Evolutionary conservation across 2,888 invertebrate genomes (phyloP).

Genomic region (Merodon equestris): DNA sequence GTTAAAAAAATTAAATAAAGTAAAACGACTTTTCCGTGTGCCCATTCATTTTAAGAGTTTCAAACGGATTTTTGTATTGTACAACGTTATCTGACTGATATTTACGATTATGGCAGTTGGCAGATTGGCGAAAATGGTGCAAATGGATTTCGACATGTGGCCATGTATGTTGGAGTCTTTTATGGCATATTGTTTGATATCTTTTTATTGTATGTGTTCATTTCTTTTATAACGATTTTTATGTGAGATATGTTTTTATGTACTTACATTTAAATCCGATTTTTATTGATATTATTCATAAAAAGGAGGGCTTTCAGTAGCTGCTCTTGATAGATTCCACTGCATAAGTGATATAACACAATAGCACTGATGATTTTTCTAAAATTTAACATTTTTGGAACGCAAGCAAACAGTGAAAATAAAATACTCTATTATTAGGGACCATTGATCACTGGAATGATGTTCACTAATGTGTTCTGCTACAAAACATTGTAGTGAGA

Average conservation of each 20-base stretch:
- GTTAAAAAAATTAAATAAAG: too few species aligned
- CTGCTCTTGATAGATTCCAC: neutral
- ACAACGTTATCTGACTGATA: slow-evolving; percentile 9
- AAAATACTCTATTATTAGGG: too few species aligned
- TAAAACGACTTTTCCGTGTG: too few species aligned
- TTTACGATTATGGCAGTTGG: slow-evolving; percentile 34
- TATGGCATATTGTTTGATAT: neutral
- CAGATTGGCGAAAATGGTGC: slow-evolving; percentile 12
- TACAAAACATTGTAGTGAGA: too few species aligned
- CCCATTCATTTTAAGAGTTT: too few species aligned
- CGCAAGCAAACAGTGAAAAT: too few species aligned
- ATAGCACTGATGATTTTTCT: too few species aligned
- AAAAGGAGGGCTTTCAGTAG: neutral
- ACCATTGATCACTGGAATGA: too few species aligned
- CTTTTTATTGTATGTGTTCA: slow-evolving; percentile 19
- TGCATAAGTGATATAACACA: neutral
- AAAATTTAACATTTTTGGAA: too few species aligned
- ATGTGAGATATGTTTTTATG: too few species aligned
- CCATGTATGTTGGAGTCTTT: slow-evolving; percentile 30
- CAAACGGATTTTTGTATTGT: neutral
- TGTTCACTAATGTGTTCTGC: too few species aligned
- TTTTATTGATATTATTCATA: neutral
- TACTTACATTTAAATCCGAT: neutral
- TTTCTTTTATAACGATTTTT: slow-evolving; percentile 10
- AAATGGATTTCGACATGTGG: slow-evolving; percentile 40